phyloP scores from a whole-genome alignment of 2,888 invertebrate species.

The Hyppa rectilinea region DNA sequence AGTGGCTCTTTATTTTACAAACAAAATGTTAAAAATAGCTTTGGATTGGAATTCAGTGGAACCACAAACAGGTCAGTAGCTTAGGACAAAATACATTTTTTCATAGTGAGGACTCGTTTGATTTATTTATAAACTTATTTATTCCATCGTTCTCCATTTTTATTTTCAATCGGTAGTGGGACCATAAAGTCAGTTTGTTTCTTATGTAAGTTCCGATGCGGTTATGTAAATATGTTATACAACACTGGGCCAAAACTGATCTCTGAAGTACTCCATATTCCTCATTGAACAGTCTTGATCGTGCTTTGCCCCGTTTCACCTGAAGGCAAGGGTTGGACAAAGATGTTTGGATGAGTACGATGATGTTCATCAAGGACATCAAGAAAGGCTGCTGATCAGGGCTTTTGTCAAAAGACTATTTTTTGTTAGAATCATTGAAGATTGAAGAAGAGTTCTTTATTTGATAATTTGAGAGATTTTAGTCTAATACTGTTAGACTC shows the following conservation, averaged over 20 bases:
- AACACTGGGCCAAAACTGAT: not conserved
- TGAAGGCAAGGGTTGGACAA: not conserved
- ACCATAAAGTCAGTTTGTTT: too few species aligned
- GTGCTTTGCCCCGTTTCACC: not conserved
- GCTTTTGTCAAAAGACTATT: not conserved
- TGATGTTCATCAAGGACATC: too few species aligned
- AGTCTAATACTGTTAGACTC: too few species aligned
- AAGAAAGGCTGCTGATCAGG: too few species aligned
- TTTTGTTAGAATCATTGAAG: too few species aligned
- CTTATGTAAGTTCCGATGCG: not conserved
- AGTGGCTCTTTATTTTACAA: slow-evolving; percentile 57
- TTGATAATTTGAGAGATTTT: too few species aligned
- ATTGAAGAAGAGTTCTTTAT: too few species aligned
- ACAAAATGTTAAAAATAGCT: slow-evolving; percentile 49
- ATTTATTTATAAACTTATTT: not conserved
- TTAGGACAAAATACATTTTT: too few species aligned
- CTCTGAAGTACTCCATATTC: not conserved
- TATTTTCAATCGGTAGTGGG: not conserved
- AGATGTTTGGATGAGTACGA: too few species aligned
- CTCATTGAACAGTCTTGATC: not conserved
- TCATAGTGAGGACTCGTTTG: not conserved
- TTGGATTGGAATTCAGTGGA: slow-evolving; percentile 80
- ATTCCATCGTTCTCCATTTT: not conserved
- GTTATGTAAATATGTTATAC: not conserved
- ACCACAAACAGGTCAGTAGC: slow-evolving; percentile 71